Conservation (phyloP, 2,113 vertebrate genomes). For the Puntigrus tetrazona region DNA sequence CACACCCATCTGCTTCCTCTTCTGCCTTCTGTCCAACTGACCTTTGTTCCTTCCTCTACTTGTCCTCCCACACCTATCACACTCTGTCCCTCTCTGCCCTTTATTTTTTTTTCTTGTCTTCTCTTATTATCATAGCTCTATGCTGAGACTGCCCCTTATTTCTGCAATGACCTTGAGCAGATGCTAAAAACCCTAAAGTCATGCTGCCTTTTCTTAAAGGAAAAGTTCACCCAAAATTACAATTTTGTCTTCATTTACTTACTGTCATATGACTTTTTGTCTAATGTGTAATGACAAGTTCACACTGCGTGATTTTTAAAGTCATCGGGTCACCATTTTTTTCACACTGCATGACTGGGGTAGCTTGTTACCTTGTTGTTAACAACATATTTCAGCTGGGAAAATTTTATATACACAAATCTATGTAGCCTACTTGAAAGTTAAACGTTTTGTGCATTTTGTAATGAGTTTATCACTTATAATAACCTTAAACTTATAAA, state of each 20-base stretch:
- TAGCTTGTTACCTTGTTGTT: no score
- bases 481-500: no score
- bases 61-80: constrained; percentile 12
- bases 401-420: no score
- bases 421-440: no score
- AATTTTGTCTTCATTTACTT: background rate
- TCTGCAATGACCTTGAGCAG: constrained; percentile 1
- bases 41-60: constrained; percentile 12
- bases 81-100: background rate
- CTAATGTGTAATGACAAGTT: no score
- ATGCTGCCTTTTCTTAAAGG: background rate
- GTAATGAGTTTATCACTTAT: no score
- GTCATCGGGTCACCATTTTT: no score
- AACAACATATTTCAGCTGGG: no score
- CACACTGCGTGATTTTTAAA: no score
- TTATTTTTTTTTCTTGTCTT: background rate
- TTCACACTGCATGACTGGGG: no score
- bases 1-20: constrained; percentile 48
- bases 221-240: background rate
- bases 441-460: no score
- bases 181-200: background rate
- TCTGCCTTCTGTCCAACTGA: constrained; percentile 32
- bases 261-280: background rate
- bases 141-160: background rate
- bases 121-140: constrained; percentile 41